These are phyloP conservation scores for Mercenaria mercenaria DNA, from an alignment of 1,140 invertebrate species.

Conservation along the genomic window DNA sequence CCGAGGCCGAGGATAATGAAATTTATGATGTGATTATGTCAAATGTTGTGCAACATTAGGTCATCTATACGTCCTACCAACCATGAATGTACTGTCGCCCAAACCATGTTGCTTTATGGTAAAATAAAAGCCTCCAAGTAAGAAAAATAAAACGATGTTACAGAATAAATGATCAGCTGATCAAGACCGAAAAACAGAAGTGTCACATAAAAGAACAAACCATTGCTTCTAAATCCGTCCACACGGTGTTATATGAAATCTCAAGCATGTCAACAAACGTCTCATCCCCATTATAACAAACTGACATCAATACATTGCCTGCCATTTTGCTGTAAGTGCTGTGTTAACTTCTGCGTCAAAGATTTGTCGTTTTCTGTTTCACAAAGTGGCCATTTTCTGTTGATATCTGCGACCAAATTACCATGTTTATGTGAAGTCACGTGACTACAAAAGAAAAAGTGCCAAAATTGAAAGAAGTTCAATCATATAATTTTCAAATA, in stretches of 20 bases:
- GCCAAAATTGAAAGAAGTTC: background rate
- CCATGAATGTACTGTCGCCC: too few relatives aligned
- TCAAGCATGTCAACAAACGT: conserved; percentile 62
- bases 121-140: too few relatives aligned
- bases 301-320: conserved; percentile 18
- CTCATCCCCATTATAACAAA: conserved; percentile 41
- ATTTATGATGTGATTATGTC: too few relatives aligned
- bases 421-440: conserved; percentile 48
- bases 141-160: too few relatives aligned
- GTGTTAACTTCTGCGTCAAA: conserved; percentile 42
- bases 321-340: conserved; percentile 16
- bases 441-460: conserved; percentile 33
- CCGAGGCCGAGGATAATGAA: too few relatives aligned
- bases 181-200: background rate
- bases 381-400: conserved; percentile 62
- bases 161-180: too few relatives aligned
- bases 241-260: conserved; percentile 54
- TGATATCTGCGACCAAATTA: background rate
- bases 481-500: too few relatives aligned
- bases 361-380: conserved; percentile 8
- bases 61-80: too few relatives aligned
- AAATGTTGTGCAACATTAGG: too few relatives aligned
- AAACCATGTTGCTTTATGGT: too few relatives aligned
- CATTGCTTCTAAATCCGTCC: conserved; percentile 69
- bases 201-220: conserved; percentile 46